A percentile compares a stretch with the other conserved stretches of the same genome.
Evolutionary conservation across 2,113 vertebrate genomes (phyloP).

Genomic region (Scomber scombrus): DNA sequence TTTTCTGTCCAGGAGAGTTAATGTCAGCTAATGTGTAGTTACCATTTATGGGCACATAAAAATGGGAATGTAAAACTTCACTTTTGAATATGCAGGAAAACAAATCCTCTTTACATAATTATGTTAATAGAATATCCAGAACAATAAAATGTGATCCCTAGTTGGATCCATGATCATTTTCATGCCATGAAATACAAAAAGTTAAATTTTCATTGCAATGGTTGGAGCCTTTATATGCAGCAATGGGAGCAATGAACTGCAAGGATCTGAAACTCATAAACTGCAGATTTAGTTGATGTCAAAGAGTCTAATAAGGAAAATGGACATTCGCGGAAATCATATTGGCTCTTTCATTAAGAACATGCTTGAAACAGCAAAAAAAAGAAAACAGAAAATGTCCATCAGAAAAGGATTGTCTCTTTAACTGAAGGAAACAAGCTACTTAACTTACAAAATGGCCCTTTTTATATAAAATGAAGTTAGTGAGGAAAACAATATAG

Average conservation of each 20-base stretch:
- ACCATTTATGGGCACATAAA: constrained; percentile 31
- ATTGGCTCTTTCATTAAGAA: constrained; percentile 56
- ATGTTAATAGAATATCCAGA: constrained; percentile 14
- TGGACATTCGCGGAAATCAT: constrained; percentile 44
- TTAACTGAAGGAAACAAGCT: constrained; percentile 50
- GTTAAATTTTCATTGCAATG: not conserved
- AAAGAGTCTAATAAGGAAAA: constrained; percentile 44
- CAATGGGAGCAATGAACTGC: constrained; percentile 34
- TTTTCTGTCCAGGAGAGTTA: constrained; percentile 47
- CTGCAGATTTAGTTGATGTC: constrained; percentile 44
- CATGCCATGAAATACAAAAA: constrained; percentile 8
- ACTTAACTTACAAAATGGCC: constrained; percentile 48
- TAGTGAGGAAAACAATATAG: constrained; percentile 49
- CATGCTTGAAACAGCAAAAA: constrained; percentile 62
- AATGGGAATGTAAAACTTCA: not conserved
- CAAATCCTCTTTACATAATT: constrained; percentile 13
- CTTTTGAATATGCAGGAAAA: constrained; percentile 29
- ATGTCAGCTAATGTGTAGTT: constrained; percentile 11
- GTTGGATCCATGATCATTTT: not conserved
- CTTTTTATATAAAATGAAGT: constrained; percentile 51
- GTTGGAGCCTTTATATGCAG: constrained; percentile 13
- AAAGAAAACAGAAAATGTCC: constrained; percentile 10
- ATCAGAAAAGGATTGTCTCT: constrained; percentile 10
- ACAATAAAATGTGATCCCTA: constrained; percentile 31
- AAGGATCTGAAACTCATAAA: constrained; percentile 29